Conservation (phyloP, 2,797 vertebrate species). For the Eleutherodactylus coqui region DNA sequence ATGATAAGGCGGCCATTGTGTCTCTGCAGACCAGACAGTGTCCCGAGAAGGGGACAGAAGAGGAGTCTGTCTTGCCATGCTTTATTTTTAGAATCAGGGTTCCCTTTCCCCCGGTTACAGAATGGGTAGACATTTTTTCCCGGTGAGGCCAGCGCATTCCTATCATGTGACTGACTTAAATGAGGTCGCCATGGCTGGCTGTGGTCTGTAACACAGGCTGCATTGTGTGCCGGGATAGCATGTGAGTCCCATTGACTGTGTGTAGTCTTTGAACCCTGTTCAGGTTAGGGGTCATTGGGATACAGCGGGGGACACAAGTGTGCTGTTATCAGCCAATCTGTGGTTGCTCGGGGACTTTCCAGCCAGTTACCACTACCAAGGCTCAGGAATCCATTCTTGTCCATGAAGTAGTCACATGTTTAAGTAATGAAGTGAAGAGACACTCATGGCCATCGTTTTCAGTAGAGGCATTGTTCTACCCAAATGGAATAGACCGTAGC, state of each 20-base stretch:
- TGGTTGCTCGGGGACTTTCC: conserved; percentile 29
- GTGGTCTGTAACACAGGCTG: conserved; percentile 71
- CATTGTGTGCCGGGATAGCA: conserved; percentile 71
- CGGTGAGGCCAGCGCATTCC: conserved; percentile 76
- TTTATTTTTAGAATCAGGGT: conserved; percentile 50
- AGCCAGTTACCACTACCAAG: conserved; percentile 29
- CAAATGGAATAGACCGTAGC: not conserved
- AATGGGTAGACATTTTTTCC: conserved; percentile 74
- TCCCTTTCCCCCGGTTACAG: conserved; percentile 21
- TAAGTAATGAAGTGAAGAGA: not conserved
- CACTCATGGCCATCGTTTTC: not conserved
- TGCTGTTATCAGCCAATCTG: conserved; percentile 39
- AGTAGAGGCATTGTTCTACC: conserved; percentile 4
- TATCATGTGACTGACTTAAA: conserved; percentile 71
- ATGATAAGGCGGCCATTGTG: conserved; percentile 38
- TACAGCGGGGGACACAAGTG: conserved; percentile 39
- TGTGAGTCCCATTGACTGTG: conserved; percentile 68
- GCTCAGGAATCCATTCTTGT: not conserved
- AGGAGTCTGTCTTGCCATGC: conserved; percentile 22
- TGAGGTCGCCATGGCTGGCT: conserved; percentile 63
- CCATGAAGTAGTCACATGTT: not conserved
- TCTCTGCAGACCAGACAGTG: conserved; percentile 27
- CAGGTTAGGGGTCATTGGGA: conserved; percentile 66
- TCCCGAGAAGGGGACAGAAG: not conserved
- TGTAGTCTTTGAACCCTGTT: conserved; percentile 74